These are phyloP conservation scores for Tetranychus truncatus DNA, from an alignment of 2,888 invertebrate genomes.

Conservation along the genomic window DNA sequence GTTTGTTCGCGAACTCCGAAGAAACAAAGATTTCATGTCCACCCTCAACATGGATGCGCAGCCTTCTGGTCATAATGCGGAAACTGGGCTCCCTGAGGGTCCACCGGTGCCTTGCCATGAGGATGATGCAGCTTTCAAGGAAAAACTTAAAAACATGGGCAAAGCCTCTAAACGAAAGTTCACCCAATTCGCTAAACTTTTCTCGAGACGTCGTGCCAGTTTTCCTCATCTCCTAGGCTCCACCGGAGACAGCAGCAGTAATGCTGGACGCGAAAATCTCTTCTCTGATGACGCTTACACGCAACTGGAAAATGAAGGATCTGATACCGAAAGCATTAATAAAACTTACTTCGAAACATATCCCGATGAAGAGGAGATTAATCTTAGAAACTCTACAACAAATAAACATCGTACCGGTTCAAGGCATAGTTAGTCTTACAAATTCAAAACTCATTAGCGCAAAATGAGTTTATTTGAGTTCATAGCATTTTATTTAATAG, in stretches of 20 bases:
- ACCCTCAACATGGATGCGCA: constrained; percentile 42
- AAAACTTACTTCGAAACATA: not conserved
- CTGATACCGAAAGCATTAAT: constrained; percentile 11
- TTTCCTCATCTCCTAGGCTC: constrained; percentile 22
- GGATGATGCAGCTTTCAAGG: constrained; percentile 49
- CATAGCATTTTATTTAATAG: too few species aligned
- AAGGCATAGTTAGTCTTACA: not conserved
- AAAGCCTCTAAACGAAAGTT: constrained; percentile 66
- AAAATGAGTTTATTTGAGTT: too few species aligned
- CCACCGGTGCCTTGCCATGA: constrained; percentile 23
- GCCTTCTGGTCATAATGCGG: constrained; percentile 46
- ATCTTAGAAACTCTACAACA: not conserved
- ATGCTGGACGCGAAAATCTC: constrained; percentile 27
- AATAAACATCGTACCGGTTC: not conserved
- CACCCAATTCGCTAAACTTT: constrained; percentile 55
- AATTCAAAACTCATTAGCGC: too few species aligned
- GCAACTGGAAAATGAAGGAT: constrained; percentile 15
- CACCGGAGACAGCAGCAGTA: constrained; percentile 16
- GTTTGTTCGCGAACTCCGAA: constrained; percentile 63
- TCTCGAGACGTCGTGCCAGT: constrained; percentile 39
- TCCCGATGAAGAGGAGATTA: not conserved
- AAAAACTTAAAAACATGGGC: constrained; percentile 60
- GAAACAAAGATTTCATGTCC: constrained; percentile 69
- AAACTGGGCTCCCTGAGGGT: constrained; percentile 22
- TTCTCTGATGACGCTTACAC: constrained; percentile 25